Evolutionary conservation across 2,888 invertebrate genomes (phyloP).

Genomic region (Priocnemis perturbator): DNA sequence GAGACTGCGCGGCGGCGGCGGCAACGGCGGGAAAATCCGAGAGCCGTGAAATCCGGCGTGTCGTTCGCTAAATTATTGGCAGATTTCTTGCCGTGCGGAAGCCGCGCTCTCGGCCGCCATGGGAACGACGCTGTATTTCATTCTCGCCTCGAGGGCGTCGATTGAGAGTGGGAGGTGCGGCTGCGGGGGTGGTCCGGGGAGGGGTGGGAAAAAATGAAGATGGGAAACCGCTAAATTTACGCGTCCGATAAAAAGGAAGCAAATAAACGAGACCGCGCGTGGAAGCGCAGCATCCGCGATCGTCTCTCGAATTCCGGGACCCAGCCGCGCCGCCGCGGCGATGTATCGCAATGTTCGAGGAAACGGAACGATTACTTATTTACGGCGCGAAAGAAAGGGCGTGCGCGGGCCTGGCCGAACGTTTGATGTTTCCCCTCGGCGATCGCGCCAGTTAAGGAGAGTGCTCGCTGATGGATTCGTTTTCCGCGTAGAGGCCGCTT

Average conservation of each 20-base stretch:
- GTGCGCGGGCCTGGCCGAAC: conserved; percentile 12
- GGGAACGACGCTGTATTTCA: conserved; percentile 40
- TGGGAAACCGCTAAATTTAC: conserved; percentile 42
- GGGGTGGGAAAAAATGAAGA: conserved; percentile 16
- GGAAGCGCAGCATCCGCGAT: conserved; percentile 15
- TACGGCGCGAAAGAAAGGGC: conserved; percentile 27
- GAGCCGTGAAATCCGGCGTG: too few species aligned
- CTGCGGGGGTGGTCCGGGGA: neutral
- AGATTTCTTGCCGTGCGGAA: neutral
- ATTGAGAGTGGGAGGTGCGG: neutral
- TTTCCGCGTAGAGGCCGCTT: conserved; percentile 51
- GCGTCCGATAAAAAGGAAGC: conserved; percentile 43
- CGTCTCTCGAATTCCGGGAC: conserved; percentile 34
- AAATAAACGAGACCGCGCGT: conserved; percentile 44
- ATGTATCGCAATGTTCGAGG: conserved; percentile 34
- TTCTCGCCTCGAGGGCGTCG: conserved; percentile 13
- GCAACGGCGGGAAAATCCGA: too few species aligned
- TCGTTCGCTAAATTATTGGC: conserved; percentile 17
- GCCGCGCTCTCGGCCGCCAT: conserved; percentile 11
- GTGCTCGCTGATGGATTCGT: conserved; percentile 55
- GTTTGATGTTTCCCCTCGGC: conserved; percentile 49
- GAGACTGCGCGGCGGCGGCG: too few species aligned
- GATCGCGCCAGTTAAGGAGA: conserved; percentile 47
- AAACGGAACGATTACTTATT: conserved; percentile 57
- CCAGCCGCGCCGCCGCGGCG: conserved; percentile 26